Evolutionary conservation across 1,140 invertebrate species (phyloP), one percentile per base, ranked within the genome.

Genomic region (Drosophila carrolli): DNA sequence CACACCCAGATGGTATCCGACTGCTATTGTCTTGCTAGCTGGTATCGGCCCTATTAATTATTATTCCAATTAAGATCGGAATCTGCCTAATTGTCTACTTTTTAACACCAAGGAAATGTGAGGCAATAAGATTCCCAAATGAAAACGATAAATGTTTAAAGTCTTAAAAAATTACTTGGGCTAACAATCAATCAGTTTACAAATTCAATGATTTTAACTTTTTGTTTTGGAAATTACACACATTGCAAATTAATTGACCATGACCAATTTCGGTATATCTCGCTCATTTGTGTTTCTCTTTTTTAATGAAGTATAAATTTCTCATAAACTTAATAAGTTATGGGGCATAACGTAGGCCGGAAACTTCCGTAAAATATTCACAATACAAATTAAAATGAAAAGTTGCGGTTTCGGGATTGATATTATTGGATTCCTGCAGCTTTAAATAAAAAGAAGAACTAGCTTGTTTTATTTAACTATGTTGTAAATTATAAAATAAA

Each of bases 181-280:
- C 38, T 47, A 19, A 46, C 23, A 56, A 70, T 67, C 4, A 46
- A 38, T 48, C 37, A 48, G 29, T 8, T 32, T 47, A 59, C 27
- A 50, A 72, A 72, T 14, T 11, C 29, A 37, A 58, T 16, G 0
- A 32, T 29, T 41, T 41, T 2, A 11, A 23, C 5, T 10, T 41
- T 72, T 51, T 71, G n/a, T 46, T 59, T 59, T 19, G 11, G 51
- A 58, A 55, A 81, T 63, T 81, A 37, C 27, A 51, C 10, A 48
- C 32, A 48, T 59, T 56, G 11, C 13, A 67, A 51, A 55, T 73
- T 68, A 81, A 73, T 77, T 67, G 61, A 51, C 53, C 79, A 44
- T 81, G 44, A 62, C 59, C 41, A 54, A 14, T 38, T 44, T 35
- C 8, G 19, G 37, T 19, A 71, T 8, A 14, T 9, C 40, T 53